A percentile compares a stretch with the other conserved stretches of the same genome.
These are phyloP conservation scores for Triplophysa yarkandensis DNA, from an alignment of 2,797 vertebrate genomes.

Conservation along the genomic window DNA sequence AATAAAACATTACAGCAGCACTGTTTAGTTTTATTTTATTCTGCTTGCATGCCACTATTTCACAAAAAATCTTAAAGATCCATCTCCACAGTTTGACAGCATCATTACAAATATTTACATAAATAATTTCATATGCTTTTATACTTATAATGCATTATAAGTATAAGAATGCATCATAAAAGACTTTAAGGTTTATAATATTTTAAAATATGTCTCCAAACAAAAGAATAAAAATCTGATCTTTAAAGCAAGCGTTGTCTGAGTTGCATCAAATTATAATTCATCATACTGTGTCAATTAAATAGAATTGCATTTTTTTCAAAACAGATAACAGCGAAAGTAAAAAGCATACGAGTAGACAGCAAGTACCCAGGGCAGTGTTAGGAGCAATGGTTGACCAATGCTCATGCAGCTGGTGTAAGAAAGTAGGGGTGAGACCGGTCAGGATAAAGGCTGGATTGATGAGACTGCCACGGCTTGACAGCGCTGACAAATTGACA, in stretches of 20 bases:
- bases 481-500: constrained; percentile 76
- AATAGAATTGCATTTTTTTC: neutral
- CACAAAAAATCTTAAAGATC: neutral
- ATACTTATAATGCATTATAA: too few relatives aligned
- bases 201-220: too few relatives aligned
- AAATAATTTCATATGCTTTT: too few relatives aligned
- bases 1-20: neutral
- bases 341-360: neutral
- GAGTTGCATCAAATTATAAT: neutral
- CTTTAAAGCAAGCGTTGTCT: too few relatives aligned
- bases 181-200: too few relatives aligned
- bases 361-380: neutral
- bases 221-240: too few relatives aligned
- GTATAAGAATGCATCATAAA: too few relatives aligned
- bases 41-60: too few relatives aligned
- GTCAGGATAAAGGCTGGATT: constrained; percentile 69
- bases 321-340: neutral
- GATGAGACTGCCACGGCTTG: constrained; percentile 70
- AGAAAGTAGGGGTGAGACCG: constrained; percentile 11
- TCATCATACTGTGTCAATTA: neutral
- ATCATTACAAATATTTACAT: neutral
- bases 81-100: neutral
- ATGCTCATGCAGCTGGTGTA: neutral
- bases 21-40: too few relatives aligned
- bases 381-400: neutral